phyloP scores from a whole-genome alignment of 2,113 vertebrate species.

The Crotalus horridus region DNA sequence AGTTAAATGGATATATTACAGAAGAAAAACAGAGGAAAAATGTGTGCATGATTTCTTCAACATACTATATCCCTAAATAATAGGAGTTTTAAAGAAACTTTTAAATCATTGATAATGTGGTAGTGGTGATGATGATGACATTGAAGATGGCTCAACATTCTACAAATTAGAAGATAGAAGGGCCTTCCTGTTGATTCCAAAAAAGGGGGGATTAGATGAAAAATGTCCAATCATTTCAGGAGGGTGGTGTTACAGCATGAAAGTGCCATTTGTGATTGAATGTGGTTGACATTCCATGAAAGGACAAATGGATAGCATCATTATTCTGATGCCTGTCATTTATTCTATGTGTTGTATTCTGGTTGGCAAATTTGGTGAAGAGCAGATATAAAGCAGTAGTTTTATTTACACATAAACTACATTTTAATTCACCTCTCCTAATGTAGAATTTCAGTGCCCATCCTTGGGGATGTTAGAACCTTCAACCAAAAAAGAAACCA shows the following conservation, averaged over 20 bases:
- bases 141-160: no score
- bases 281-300: not conserved
- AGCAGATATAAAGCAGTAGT: not conserved
- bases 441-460: not conserved
- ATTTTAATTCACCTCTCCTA: not conserved
- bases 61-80: not conserved
- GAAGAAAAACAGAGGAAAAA: not conserved
- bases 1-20: not conserved
- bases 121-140: not conserved
- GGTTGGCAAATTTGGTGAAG: not conserved
- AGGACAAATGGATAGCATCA: not conserved
- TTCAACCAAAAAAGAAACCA: conserved; percentile 5
- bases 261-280: not conserved
- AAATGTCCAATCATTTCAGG: not conserved
- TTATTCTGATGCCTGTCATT: not conserved
- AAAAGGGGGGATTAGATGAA: not conserved
- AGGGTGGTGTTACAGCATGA: not conserved
- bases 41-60: no score
- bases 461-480: not conserved
- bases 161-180: not conserved
- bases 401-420: not conserved
- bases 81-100: not conserved
- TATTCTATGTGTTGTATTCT: not conserved
- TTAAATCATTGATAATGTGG: not conserved
- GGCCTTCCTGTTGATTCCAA: no score